Evolutionary conservation across 2,888 invertebrate species (phyloP), one percentile per base, ranked within the genome.

Genomic region (Drosophila anceps): DNA sequence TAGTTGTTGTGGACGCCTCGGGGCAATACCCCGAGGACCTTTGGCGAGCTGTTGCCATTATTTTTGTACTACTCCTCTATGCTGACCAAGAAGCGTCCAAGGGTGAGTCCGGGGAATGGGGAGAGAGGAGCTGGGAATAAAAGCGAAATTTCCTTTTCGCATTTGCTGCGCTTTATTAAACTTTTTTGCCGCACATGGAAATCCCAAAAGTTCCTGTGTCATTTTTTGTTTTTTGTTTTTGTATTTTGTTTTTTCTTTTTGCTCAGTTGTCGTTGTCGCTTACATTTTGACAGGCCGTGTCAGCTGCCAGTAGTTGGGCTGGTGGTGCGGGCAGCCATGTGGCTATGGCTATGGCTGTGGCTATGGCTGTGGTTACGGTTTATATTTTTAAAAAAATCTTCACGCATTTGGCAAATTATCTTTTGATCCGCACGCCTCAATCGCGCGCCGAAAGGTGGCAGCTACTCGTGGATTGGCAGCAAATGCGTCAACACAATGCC

Each of bases 331-430:
- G 18, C 12, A 50, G 54, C 41, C 55, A 31, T 51, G 20, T 55
- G 57, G 65, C 33, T 20, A 33, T 9, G 24, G 24, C 60, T 53
- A 44, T 58, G 62, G 68, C 48, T 48, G 31, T n/a, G 18, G 43
- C 33, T 29, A 39, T 9, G 18, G 9, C 69, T 68, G 60, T 58
- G 63, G 74, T 64, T 71, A 57, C 51, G 43, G 43, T 63, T 55
- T 65, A n/a, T 67, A 33, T 76, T 81, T 81, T 89, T 89, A 76
- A 79, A 82, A 88, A 91, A 90, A 90, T 89, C 85, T 89, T 87
- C 90, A 91, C 88, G 90, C 90, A 91, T 87, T 81, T 91, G 83
- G 80, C 88, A 91, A 91, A 91, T 91, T 90, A 91, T 91, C 91
- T 91, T 92, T 91, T 91, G 90, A 91, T 92, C 91, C 92, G 81